phyloP scores from a whole-genome alignment of 2,797 vertebrate genomes.

The Kryptolebias ocellatus region DNA sequence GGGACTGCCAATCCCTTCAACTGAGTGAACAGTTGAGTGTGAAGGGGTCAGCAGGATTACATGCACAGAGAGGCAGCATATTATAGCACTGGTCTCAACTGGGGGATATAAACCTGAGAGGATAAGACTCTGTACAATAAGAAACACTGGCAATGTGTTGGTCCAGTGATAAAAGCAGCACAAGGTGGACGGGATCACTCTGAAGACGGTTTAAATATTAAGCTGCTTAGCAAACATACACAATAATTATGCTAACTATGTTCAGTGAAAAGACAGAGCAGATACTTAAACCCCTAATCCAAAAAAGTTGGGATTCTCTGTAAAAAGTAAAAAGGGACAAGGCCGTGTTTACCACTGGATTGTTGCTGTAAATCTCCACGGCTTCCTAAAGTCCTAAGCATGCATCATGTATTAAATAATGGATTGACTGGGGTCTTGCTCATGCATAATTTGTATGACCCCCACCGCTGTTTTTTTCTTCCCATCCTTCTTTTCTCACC shows the following conservation, averaged over 20 bases:
- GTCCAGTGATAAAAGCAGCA: conserved; percentile 33
- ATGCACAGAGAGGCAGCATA: conserved; percentile 61
- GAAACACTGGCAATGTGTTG: conserved; percentile 26
- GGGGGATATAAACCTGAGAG: conserved; percentile 48
- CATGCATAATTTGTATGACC: conserved; percentile 21
- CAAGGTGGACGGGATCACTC: conserved; percentile 46
- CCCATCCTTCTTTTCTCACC: not conserved
- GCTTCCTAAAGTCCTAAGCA: conserved; percentile 2
- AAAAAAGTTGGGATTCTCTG: no score
- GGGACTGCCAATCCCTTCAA: conserved; percentile 64
- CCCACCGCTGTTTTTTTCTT: not conserved
- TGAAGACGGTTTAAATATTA: conserved; percentile 31
- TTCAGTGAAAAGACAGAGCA: conserved; percentile 39
- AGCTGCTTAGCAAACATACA: conserved; percentile 28
- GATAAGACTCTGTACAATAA: conserved; percentile 54
- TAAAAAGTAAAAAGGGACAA: no score
- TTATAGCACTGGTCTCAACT: conserved; percentile 48
- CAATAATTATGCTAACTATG: conserved; percentile 18
- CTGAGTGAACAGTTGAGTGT: conserved; percentile 62
- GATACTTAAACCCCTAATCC: not conserved
- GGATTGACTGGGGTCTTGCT: conserved; percentile 24
- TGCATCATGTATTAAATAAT: conserved; percentile 30
- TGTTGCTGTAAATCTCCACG: not conserved
- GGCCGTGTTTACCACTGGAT: no score
- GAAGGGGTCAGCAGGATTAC: conserved; percentile 78